A percentile compares a stretch with the other conserved stretches of the same genome.
phyloP scores from a whole-genome alignment of 2,113 vertebrate species.

The Nerophis ophidion region DNA sequence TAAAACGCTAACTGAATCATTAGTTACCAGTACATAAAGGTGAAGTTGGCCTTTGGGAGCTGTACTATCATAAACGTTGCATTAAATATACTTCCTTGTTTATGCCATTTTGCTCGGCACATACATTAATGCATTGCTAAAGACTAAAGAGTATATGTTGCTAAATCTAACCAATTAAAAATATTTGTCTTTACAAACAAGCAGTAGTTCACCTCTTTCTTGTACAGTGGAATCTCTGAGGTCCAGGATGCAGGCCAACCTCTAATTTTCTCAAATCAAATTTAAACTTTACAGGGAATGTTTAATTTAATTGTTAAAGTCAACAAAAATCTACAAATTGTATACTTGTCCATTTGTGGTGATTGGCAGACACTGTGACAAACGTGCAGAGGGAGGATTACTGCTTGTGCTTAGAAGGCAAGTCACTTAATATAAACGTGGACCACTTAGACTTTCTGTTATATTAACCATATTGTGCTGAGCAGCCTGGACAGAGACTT shows the following conservation, averaged over 20 bases:
- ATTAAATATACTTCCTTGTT: neutral
- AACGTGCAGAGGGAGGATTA: too few species aligned
- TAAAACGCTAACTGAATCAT: constrained; percentile 20
- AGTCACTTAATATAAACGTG: too few species aligned
- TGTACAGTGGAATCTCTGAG: constrained; percentile 1
- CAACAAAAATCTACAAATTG: neutral
- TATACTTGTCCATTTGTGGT: neutral
- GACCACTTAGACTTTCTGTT: too few species aligned
- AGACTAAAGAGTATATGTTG: neutral
- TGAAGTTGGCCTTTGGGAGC: neutral
- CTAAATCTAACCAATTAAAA: neutral
- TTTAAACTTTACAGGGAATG: too few species aligned
- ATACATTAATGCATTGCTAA: neutral
- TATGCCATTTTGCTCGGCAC: neutral
- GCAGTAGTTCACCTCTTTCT: neutral
- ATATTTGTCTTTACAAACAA: neutral
- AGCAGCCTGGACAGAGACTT: too few species aligned
- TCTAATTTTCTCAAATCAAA: neutral
- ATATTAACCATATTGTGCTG: too few species aligned
- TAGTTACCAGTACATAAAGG: neutral
- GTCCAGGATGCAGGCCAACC: neutral
- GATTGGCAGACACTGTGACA: too few species aligned
- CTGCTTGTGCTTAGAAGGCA: too few species aligned
- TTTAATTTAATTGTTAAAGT: too few species aligned
- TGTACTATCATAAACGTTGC: neutral